Evolutionary conservation across 2,113 vertebrate genomes (phyloP).

Genomic region (Prochilodus magdalenae): DNA sequence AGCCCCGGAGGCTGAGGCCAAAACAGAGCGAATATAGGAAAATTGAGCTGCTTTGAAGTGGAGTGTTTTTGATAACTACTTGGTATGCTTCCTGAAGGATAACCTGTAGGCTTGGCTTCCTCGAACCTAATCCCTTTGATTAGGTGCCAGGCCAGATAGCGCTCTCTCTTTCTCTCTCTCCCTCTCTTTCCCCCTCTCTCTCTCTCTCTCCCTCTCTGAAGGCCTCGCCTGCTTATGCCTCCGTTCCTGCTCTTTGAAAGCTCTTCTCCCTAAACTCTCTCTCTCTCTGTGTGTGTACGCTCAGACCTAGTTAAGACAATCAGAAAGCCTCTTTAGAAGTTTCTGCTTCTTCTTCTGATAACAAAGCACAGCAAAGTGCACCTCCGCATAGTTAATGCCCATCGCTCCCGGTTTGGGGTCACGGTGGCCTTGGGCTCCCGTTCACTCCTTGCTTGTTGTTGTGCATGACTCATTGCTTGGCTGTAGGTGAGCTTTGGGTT

Average conservation of each 20-base stretch:
- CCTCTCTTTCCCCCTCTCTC: slow-evolving; percentile 29
- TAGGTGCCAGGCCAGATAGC: slow-evolving; percentile 97
- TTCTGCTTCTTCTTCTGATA: slow-evolving; percentile 69
- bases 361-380: slow-evolving; percentile 54
- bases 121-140: slow-evolving; percentile 98
- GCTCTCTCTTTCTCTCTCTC: slow-evolving; percentile 77
- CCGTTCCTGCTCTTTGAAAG: slow-evolving; percentile 88
- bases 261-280: slow-evolving; percentile 76
- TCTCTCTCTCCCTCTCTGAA: slow-evolving; percentile 76
- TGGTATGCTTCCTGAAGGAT: slow-evolving; percentile 98
- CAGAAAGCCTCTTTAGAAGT: slow-evolving; percentile 80
- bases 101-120: slow-evolving; percentile 98
- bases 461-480: slow-evolving; percentile 54
- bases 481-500: background rate
- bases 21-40: slow-evolving; percentile 95
- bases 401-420: slow-evolving; percentile 79
- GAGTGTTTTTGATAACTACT: slow-evolving; percentile 99
- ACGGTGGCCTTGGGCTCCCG: slow-evolving; percentile 69
- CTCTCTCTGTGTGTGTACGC: slow-evolving; percentile 84
- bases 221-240: slow-evolving; percentile 75
- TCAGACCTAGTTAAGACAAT: slow-evolving; percentile 80
- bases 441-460: slow-evolving; percentile 67
- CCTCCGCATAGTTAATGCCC: slow-evolving; percentile 37
- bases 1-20: slow-evolving; percentile 85
- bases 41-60: slow-evolving; percentile 99